phyloP scores from a whole-genome alignment of 2,797 vertebrate species.

The Bufotes viridis region DNA sequence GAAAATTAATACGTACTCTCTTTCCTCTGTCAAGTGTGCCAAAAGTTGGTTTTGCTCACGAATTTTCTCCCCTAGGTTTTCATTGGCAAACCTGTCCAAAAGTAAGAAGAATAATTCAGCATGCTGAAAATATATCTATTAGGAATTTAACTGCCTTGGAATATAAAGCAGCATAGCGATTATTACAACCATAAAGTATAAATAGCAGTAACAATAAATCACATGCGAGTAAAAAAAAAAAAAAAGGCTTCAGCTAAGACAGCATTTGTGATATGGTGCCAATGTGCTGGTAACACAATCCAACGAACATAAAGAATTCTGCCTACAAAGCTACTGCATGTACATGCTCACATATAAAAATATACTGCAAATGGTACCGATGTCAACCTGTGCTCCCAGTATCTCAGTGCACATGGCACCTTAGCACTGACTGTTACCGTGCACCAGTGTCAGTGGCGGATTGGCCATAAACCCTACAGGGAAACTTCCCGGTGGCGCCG shows the following conservation, averaged over 20 bases:
- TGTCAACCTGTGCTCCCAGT: too few species aligned
- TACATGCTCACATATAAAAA: background rate
- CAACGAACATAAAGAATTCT: background rate
- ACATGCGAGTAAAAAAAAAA: background rate
- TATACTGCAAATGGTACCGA: background rate
- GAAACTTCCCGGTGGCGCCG: too few species aligned
- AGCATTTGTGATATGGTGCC: background rate
- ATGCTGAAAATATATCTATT: background rate
- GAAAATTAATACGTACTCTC: constrained; percentile 67
- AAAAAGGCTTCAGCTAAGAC: background rate
- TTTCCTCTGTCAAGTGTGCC: constrained; percentile 69
- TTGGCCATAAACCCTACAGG: too few species aligned
- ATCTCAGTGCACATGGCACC: background rate
- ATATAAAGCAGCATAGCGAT: background rate
- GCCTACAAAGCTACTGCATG: background rate
- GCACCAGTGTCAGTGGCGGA: too few species aligned
- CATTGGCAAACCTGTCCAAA: constrained; percentile 66
- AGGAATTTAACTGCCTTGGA: background rate
- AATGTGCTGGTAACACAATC: background rate
- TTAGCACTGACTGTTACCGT: too few species aligned
- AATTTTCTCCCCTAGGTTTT: constrained; percentile 68
- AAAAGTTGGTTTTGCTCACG: constrained; percentile 71
- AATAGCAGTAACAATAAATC: background rate
- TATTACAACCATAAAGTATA: background rate
- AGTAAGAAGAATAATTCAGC: background rate